These are phyloP conservation scores for Vipera ursinii DNA, from an alignment of 2,797 vertebrate species.

Conservation along the genomic window DNA sequence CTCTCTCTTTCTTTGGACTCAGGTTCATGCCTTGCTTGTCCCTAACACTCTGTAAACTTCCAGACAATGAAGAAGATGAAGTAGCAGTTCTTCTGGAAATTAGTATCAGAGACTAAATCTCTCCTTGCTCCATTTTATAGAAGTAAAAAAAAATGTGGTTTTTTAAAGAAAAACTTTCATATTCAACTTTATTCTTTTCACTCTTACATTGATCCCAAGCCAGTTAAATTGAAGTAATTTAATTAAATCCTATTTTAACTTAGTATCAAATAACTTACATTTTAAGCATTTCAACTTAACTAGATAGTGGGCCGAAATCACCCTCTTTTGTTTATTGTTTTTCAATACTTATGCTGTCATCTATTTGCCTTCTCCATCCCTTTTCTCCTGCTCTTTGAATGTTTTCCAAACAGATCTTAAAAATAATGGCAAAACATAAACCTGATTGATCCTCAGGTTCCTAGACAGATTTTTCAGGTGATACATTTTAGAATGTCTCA, in stretches of 20 bases:
- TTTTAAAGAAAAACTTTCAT: not conserved
- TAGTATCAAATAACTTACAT: not conserved
- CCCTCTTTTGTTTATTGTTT: slow-evolving; percentile 14
- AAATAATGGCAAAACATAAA: slow-evolving; percentile 52
- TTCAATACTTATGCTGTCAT: slow-evolving; percentile 6
- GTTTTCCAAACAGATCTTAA: slow-evolving; percentile 20
- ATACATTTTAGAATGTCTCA: slow-evolving; percentile 35
- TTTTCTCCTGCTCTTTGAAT: slow-evolving; percentile 20
- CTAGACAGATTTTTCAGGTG: not conserved
- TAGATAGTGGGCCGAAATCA: not conserved
- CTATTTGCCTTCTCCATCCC: slow-evolving; percentile 29
- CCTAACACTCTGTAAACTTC: not conserved
- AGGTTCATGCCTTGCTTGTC: slow-evolving; percentile 32
- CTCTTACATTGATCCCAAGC: not conserved
- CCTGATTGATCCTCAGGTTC: slow-evolving; percentile 1
- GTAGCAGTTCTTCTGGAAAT: slow-evolving; percentile 32
- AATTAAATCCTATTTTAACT: not conserved
- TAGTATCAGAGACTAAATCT: slow-evolving; percentile 40
- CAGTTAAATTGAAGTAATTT: not conserved
- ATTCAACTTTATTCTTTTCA: not conserved
- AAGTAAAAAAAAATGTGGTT: slow-evolving; percentile 36
- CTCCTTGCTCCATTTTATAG: slow-evolving; percentile 27
- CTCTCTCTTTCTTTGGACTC: slow-evolving; percentile 15
- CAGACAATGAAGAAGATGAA: slow-evolving; percentile 43
- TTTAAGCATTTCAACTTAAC: not conserved